Evolutionary conservation across 2,888 invertebrate species (phyloP).

Genomic region (Selenia dentaria): DNA sequence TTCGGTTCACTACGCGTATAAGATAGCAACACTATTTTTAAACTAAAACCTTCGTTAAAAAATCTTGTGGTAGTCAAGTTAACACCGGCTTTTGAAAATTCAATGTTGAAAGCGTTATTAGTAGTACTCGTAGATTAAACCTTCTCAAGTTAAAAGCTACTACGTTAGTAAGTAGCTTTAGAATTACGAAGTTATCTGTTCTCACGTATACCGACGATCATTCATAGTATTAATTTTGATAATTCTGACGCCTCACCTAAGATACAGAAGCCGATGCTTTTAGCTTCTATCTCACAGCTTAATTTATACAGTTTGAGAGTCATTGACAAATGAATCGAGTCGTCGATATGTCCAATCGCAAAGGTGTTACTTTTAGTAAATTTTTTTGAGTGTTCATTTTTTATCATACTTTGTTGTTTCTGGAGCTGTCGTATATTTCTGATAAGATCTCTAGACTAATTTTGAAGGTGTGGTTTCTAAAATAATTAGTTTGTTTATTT

Average conservation of each 20-base stretch:
- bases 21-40: constrained; percentile 48
- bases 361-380: constrained; percentile 55
- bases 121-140: constrained; percentile 28
- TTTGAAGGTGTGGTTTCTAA: constrained; percentile 44
- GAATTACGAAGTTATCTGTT: constrained; percentile 54
- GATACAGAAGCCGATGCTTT: constrained; percentile 79
- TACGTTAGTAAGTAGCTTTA: constrained; percentile 38
- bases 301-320: constrained; percentile 57
- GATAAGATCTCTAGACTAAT: constrained; percentile 56
- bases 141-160: constrained; percentile 23
- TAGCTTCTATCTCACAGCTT: constrained; percentile 67
- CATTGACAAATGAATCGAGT: constrained; percentile 66
- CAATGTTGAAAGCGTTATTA: constrained; percentile 19
- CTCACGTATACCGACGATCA: constrained; percentile 63
- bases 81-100: constrained; percentile 43
- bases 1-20: constrained; percentile 59
- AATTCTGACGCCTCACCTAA: constrained; percentile 67
- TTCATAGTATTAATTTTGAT: constrained; percentile 79
- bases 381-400: constrained; percentile 41
- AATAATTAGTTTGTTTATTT: constrained; percentile 54
- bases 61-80: constrained; percentile 48
- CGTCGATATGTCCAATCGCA: constrained; percentile 51
- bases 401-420: constrained; percentile 40
- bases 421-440: constrained; percentile 52
- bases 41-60: constrained; percentile 38